Evolutionary conservation across 1,140 invertebrate genomes (phyloP).

Genomic region (Agrypnia vestita): DNA sequence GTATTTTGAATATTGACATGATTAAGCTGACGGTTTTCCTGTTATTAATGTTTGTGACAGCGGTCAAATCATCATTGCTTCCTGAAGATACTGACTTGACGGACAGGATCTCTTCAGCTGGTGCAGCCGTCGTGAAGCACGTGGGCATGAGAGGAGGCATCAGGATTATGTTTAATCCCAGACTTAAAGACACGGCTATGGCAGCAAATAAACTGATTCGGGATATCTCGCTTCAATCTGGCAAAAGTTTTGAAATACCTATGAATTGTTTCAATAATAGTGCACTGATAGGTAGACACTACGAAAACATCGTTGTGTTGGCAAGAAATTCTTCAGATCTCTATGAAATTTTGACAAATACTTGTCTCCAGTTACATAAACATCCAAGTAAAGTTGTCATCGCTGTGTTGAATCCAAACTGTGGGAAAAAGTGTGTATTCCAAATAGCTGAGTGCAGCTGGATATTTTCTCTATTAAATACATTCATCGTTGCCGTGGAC

Average conservation of each 20-base stretch:
- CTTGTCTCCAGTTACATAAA: no score
- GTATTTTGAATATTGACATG: no score
- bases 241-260: conserved; percentile 3
- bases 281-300: background rate
- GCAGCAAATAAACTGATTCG: conserved; percentile 14
- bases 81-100: background rate
- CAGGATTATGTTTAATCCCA: conserved; percentile 7
- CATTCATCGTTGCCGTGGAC: no score
- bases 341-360: no score
- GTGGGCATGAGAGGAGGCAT: background rate
- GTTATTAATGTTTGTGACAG: no score
- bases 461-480: no score
- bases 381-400: background rate
- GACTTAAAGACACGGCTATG: background rate
- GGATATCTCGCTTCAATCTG: background rate
- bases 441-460: background rate
- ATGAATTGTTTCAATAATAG: background rate
- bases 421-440: no score
- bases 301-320: background rate
- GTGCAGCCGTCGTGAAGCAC: background rate
- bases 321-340: background rate
- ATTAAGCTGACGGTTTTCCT: no score
- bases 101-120: conserved; percentile 8
- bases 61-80: background rate
- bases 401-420: background rate